Conservation (phyloP, 64 coral and sea anemone genomes). For the Dendrophyllia cribrosa region DNA sequence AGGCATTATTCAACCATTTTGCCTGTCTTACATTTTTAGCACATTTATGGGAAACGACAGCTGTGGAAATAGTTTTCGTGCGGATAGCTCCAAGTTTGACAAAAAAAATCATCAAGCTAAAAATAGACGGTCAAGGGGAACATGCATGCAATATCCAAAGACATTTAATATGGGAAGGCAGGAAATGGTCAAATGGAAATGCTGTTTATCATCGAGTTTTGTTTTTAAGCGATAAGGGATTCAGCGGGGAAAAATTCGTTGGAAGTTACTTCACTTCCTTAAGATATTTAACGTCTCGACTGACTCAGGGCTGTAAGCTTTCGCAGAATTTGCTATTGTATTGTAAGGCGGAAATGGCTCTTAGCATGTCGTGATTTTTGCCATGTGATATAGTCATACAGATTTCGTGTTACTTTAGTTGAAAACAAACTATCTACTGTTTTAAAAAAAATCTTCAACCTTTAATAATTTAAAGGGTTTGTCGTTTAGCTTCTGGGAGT, state of each 20-base stretch:
- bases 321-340: not conserved
- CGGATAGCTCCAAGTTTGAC: not conserved
- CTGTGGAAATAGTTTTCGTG: slow-evolving; percentile 46
- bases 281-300: slow-evolving; percentile 13
- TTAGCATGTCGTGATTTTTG: slow-evolving; percentile 12
- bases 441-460: slow-evolving; percentile 3
- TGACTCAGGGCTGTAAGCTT: not conserved
- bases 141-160: slow-evolving; percentile 38
- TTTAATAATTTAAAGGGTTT: slow-evolving; percentile 43
- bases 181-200: slow-evolving; percentile 62
- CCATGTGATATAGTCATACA: not conserved
- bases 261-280: slow-evolving; percentile 12
- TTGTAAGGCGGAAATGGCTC: slow-evolving; percentile 9
- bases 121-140: slow-evolving; percentile 1
- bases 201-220: slow-evolving; percentile 34
- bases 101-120: slow-evolving; percentile 29
- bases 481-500: slow-evolving; percentile 44
- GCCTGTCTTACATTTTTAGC: slow-evolving; percentile 42
- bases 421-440: slow-evolving; percentile 33
- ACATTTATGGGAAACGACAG: slow-evolving; percentile 45
- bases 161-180: slow-evolving; percentile 29
- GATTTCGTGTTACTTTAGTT: slow-evolving; percentile 4
- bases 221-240: slow-evolving; percentile 49
- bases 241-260: not conserved
- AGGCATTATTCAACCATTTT: slow-evolving; percentile 58